A percentile compares a stretch with the other conserved stretches of the same genome.
phyloP scores from a whole-genome alignment of 2,113 vertebrate species.

The Stigmatopora argus region DNA sequence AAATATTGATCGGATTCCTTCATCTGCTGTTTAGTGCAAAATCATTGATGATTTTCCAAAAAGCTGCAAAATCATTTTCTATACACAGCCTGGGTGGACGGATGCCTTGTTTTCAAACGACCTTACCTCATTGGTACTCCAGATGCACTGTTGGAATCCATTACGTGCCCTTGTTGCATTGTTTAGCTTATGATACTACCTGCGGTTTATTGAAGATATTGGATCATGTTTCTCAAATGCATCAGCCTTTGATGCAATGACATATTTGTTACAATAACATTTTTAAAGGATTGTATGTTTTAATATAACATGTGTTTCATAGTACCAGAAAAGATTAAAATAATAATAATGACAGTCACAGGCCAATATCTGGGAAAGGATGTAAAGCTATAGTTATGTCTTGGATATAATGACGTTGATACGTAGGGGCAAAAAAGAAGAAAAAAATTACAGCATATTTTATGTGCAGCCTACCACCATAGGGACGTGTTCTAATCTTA shows the following conservation, averaged over 20 bases:
- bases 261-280: neutral
- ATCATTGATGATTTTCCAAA: conserved; percentile 17
- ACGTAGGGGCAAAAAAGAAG: neutral
- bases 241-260: neutral
- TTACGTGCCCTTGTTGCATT: neutral
- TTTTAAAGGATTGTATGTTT: neutral
- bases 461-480: conserved; percentile 3
- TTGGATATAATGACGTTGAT: conserved; percentile 12
- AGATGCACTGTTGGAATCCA: conserved; percentile 6
- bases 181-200: neutral
- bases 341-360: conserved; percentile 17
- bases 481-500: conserved; percentile 9
- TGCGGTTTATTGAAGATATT: neutral
- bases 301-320: conserved; percentile 10
- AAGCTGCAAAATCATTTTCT: conserved; percentile 13
- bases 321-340: conserved; percentile 10
- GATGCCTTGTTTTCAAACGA: neutral
- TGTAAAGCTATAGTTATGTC: conserved; percentile 8
- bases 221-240: neutral
- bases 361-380: conserved; percentile 16
- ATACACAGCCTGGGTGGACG: neutral
- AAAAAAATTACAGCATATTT: neutral
- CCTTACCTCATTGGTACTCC: neutral
- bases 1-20: conserved; percentile 34
- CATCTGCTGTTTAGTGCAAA: conserved; percentile 20